A percentile compares a stretch with the other conserved stretches of the same genome.
These are phyloP conservation scores for Deroplatys truncata DNA, from an alignment of 2,888 invertebrate species.

Conservation along the genomic window DNA sequence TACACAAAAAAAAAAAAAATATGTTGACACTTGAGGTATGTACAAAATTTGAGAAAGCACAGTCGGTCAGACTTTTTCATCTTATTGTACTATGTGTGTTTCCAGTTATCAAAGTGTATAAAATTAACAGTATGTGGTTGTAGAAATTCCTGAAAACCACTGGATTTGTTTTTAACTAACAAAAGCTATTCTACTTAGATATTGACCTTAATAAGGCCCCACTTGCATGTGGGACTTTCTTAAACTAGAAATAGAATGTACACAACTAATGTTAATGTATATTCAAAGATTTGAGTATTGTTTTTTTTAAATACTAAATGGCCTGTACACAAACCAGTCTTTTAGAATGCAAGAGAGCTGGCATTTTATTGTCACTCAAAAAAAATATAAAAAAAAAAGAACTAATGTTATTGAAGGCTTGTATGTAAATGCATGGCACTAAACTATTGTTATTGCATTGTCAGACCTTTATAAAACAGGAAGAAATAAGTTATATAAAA, in stretches of 20 bases:
- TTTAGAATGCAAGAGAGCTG: not conserved
- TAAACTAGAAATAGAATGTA: not conserved
- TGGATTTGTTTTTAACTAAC: not conserved
- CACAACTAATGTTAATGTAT: not conserved
- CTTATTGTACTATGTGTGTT: conserved; percentile 11
- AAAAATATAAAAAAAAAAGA: not conserved
- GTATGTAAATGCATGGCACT: not conserved
- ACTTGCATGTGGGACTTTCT: not conserved
- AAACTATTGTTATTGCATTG: not conserved
- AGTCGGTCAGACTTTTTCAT: conserved; percentile 16
- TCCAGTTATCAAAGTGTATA: conserved; percentile 7
- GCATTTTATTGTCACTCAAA: not conserved
- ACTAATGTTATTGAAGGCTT: not conserved
- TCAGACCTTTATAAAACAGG: not conserved
- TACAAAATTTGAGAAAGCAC: conserved; percentile 28
- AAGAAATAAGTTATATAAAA: not conserved
- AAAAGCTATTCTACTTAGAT: not conserved
- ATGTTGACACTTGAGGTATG: conserved; percentile 19
- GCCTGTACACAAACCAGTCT: not conserved
- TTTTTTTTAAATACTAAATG: not conserved
- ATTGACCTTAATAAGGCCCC: not conserved
- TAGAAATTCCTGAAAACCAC: not conserved
- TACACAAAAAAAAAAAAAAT: not conserved
- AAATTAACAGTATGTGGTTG: not conserved
- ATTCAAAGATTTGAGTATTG: not conserved